A percentile compares a stretch with the other conserved stretches of the same genome.
Evolutionary conservation across 1,140 invertebrate genomes (phyloP).

Genomic region (Philotrypesis tridentata): DNA sequence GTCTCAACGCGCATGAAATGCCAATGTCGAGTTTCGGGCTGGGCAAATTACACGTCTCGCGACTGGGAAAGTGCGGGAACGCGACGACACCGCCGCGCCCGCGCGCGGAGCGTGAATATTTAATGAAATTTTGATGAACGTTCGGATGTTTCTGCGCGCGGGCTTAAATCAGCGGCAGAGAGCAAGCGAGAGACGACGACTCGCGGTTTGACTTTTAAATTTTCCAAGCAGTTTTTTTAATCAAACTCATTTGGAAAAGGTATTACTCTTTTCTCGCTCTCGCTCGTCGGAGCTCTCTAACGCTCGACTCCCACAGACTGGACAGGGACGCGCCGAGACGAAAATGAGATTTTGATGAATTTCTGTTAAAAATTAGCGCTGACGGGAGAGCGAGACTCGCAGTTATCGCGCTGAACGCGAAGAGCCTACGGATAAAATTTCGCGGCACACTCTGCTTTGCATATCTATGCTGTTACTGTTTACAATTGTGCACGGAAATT

Average conservation of each 20-base stretch:
- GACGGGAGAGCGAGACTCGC: background rate
- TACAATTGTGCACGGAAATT: background rate
- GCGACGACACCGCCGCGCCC: no score
- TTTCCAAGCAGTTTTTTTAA: no score
- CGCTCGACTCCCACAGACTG: no score
- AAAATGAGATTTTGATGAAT: conserved; percentile 4
- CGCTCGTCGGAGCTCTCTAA: no score
- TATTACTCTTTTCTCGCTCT: no score
- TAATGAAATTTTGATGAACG: background rate
- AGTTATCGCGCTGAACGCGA: background rate
- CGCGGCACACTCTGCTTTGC: no score
- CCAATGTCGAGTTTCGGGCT: conserved; percentile 16
- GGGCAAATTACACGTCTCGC: background rate
- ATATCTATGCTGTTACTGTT: background rate
- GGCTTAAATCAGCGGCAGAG: no score
- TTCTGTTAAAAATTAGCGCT: background rate
- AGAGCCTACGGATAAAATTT: conserved; percentile 3
- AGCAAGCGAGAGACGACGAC: no score
- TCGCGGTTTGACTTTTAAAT: no score
- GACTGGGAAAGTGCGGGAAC: background rate
- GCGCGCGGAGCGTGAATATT: background rate
- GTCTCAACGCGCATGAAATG: conserved; percentile 43
- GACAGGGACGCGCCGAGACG: background rate
- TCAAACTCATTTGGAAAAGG: no score
- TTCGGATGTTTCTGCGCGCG: no score